Evolutionary conservation across 2,888 invertebrate species (phyloP).

Genomic region (Anoplius nigerrimus): DNA sequence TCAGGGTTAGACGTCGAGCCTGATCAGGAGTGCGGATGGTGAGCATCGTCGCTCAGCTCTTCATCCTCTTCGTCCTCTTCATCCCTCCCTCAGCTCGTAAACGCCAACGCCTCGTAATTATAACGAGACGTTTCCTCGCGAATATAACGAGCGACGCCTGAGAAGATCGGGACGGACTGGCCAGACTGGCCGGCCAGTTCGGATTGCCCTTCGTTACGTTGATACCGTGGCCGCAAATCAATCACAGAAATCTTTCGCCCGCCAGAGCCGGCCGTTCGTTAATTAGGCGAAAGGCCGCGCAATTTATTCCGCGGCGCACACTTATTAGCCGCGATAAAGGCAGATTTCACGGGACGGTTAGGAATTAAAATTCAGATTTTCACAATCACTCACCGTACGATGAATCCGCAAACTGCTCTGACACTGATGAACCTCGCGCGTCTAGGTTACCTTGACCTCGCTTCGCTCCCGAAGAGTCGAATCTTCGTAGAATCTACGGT

Average conservation of each 20-base stretch:
- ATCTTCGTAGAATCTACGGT: too few relatives aligned
- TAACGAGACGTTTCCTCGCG: slow-evolving; percentile 62
- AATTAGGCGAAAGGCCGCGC: too few relatives aligned
- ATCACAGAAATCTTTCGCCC: slow-evolving; percentile 21
- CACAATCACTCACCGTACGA: not conserved
- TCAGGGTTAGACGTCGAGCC: slow-evolving; percentile 1
- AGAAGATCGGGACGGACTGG: slow-evolving; percentile 31
- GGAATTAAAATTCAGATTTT: not conserved
- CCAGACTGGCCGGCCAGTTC: slow-evolving; percentile 15
- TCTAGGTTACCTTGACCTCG: too few relatives aligned
- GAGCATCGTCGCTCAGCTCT: slow-evolving; percentile 30
- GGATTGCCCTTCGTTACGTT: slow-evolving; percentile 37
- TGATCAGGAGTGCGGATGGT: slow-evolving; percentile 25
- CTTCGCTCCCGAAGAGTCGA: too few relatives aligned
- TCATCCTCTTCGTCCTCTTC: not conserved
- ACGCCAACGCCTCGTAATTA: slow-evolving; percentile 73
- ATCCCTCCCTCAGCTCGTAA: slow-evolving; percentile 61
- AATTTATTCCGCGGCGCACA: not conserved
- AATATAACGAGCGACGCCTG: slow-evolving; percentile 50
- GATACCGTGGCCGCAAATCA: slow-evolving; percentile 46
- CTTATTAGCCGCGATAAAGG: not conserved
- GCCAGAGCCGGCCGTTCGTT: not conserved
- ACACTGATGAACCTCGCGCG: too few relatives aligned
- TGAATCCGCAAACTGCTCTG: too few relatives aligned
- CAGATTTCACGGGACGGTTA: not conserved